Percentiles rank a stretch among this genome's conserved stretches.
Conservation (phyloP, 2,113 vertebrate genomes). For the Orthonyx spaldingii region DNA sequence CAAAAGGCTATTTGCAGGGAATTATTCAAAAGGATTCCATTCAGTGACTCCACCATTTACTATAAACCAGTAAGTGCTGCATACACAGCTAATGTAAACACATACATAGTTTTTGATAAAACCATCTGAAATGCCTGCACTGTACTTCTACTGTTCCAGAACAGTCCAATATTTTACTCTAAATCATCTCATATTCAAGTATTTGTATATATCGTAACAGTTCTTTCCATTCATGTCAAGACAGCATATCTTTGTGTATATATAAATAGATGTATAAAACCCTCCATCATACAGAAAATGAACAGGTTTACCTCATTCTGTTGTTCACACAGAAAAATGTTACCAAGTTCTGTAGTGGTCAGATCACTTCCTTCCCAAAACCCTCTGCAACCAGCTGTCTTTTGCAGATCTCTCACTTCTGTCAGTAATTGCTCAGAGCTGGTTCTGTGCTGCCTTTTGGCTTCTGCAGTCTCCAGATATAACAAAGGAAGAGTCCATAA, state of each 20-base stretch:
- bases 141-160: neutral
- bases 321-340: neutral
- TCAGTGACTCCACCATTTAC: neutral
- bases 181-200: neutral
- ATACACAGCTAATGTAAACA: conserved; percentile 27
- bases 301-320: neutral
- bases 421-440: neutral
- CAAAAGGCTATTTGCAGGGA: neutral
- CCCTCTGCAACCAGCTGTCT: neutral
- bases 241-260: neutral
- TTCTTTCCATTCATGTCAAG: neutral
- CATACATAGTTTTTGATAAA: neutral
- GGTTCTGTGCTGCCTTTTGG: neutral
- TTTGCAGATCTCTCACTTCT: neutral
- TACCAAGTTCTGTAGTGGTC: neutral
- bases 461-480: neutral
- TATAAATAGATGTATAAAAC: neutral
- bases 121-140: neutral
- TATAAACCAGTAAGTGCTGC: neutral
- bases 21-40: neutral
- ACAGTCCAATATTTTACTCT: neutral
- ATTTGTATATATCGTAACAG: neutral
- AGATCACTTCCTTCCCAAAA: neutral
- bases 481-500: neutral
- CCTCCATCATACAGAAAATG: neutral